Evolutionary conservation across 2,888 invertebrate species (phyloP), one percentile per base, ranked within the genome.

Genomic region (Cephus runcator): DNA sequence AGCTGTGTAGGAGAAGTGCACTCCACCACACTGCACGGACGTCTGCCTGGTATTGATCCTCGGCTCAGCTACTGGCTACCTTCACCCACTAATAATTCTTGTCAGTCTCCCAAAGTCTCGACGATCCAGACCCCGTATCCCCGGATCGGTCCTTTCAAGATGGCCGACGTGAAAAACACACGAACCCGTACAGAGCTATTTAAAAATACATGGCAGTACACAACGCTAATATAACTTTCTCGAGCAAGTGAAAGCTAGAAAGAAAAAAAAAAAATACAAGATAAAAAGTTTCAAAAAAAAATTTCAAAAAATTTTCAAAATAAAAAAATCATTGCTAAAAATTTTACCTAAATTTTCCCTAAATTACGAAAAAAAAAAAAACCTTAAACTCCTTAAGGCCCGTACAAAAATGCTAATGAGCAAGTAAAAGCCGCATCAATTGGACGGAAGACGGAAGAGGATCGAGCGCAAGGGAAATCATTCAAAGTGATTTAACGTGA

Each of bases 21-120:
- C 90, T 91, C 91, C 84, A 88, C 88, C 87, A 87, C 88, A 84
- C 84, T 88, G 90, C 89, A 90, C 89, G 91, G 90, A 91, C 90
- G 90, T 90, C 91, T 91, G 91, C 90, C 90, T 89, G 88, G 91
- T 91, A 91, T 91, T 91, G 91, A 91, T 91, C 91, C 90, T 88
- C 88, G 88, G 88, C 88, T 90, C 89, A 89, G 90, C 90, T 90
- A 90, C 90, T 89, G 91, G 91, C 90, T 90, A 91, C 90, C 90
- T 91, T 91, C 90, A 88, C 90, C 91, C 91, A 90, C 91, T 91
- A 91, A 91, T 91, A 91, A 91, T 91, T 91, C 91, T 91, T 91
- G 91, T 91, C 91, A 90, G 91, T 90, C 90, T 90, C 91, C 90
- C 88, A 86, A 90, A 90, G 90, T 87, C 89, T 88, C 89, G 87